These are phyloP conservation scores for Apostichopus parvimensis DNA, from an alignment of 35 echinoderm and acorn worm species.

Conservation along the genomic window DNA sequence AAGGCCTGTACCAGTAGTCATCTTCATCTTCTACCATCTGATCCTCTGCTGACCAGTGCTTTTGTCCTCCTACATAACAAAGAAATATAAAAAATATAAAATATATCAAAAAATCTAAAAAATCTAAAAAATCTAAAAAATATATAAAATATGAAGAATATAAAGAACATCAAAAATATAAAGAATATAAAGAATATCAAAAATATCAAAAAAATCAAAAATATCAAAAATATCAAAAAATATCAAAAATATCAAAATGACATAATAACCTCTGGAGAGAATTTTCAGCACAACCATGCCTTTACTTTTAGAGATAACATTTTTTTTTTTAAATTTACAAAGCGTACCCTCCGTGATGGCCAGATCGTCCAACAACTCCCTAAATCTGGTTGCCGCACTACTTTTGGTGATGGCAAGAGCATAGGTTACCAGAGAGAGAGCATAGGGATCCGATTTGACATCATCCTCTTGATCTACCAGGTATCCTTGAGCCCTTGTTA, in stretches of 20 bases:
- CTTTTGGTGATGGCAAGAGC: constrained; percentile 4
- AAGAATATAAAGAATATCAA: too few relatives aligned
- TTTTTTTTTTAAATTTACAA: neutral
- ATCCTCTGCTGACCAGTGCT: constrained; percentile 55
- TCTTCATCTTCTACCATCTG: neutral
- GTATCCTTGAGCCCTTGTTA: neutral
- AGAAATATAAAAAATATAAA: neutral
- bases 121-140: too few relatives aligned
- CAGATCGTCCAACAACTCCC: neutral
- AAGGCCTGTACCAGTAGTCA: constrained; percentile 48
- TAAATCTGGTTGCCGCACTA: neutral
- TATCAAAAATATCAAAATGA: too few relatives aligned
- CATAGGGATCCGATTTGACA: neutral
- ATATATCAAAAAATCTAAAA: too few relatives aligned
- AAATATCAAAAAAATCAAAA: too few relatives aligned
- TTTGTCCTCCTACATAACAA: constrained; percentile 43
- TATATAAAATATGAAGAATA: too few relatives aligned
- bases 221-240: too few relatives aligned
- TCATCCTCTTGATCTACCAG: neutral
- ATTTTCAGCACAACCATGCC: too few relatives aligned
- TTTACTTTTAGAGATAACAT: too few relatives aligned
- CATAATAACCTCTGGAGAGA: too few relatives aligned
- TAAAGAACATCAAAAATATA: too few relatives aligned
- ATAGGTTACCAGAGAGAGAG: constrained; percentile 35
- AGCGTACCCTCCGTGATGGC: neutral